A percentile compares a stretch with the other conserved stretches of the same genome.
Evolutionary conservation across 37 sponge, comb jelly and placozoan genomes (phyloP).

Genomic region (Cladorhizidae sp.): DNA sequence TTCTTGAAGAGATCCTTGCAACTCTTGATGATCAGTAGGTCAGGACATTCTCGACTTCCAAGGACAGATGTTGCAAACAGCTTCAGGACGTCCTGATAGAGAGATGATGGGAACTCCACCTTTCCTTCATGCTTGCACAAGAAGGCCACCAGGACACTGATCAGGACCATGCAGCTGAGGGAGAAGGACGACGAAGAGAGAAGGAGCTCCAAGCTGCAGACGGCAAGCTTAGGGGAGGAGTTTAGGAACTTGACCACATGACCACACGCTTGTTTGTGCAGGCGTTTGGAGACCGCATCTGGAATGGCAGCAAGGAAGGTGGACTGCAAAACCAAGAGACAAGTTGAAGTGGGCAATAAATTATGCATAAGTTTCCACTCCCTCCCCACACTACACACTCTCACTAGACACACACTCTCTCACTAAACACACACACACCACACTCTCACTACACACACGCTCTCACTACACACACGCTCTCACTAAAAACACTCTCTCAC

Average conservation of each 20-base stretch:
- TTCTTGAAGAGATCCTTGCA: slow-evolving; percentile 43
- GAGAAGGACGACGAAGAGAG: neutral
- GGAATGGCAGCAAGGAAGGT: slow-evolving; percentile 8
- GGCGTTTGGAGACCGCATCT: neutral
- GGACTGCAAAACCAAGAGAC: neutral
- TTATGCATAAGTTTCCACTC: neutral
- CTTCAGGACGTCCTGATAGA: slow-evolving; percentile 8
- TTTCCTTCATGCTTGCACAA: neutral
- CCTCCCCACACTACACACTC: too few species aligned
- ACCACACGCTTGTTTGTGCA: neutral
- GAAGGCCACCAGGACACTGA: slow-evolving; percentile 1
- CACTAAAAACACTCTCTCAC: too few species aligned
- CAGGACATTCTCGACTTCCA: slow-evolving; percentile 14
- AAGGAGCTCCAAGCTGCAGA: slow-evolving; percentile 3
- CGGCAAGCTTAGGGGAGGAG: neutral
- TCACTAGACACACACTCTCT: neutral
- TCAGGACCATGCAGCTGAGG: slow-evolving; percentile 1
- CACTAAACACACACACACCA: too few species aligned
- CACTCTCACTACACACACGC: too few species aligned
- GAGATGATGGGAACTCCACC: neutral
- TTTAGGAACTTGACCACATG: neutral
- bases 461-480: slow-evolving; percentile 6
- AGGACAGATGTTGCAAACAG: slow-evolving; percentile 16
- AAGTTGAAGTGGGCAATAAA: neutral
- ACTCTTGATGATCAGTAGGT: neutral